A percentile compares a stretch with the other conserved stretches of the same genome.
Conservation (phyloP, 2,113 vertebrate genomes). For the Tilapia sparmanii region DNA sequence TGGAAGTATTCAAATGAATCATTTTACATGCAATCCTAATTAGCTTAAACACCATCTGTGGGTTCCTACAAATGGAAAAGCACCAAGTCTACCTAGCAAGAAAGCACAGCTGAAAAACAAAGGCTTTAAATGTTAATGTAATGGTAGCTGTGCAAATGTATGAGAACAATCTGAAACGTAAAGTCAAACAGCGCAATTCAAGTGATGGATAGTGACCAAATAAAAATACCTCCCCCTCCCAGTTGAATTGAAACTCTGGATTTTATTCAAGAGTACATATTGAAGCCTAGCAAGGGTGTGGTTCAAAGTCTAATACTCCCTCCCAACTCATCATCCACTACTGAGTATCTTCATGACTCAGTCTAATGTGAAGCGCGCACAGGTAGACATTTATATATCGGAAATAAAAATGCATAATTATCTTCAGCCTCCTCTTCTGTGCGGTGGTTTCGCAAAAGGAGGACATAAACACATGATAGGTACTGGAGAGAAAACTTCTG, state of each 20-base stretch:
- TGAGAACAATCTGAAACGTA: slow-evolving; percentile 2
- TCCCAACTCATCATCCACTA: not conserved
- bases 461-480: slow-evolving; percentile 20
- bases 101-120: not conserved
- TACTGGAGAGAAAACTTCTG: slow-evolving; percentile 23
- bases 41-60: not conserved
- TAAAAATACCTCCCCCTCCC: slow-evolving; percentile 47
- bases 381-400: slow-evolving; percentile 19
- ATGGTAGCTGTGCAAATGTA: not conserved
- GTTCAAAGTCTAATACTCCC: slow-evolving; percentile 15
- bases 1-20: not conserved
- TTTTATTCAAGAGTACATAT: slow-evolving; percentile 66
- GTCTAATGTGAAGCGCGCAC: slow-evolving; percentile 6
- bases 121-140: not conserved
- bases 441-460: slow-evolving; percentile 15
- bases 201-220: slow-evolving; percentile 41
- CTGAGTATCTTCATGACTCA: slow-evolving; percentile 11
- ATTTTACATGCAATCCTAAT: not conserved
- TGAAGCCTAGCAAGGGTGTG: slow-evolving; percentile 24
- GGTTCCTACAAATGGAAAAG: not conserved
- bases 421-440: slow-evolving; percentile 44
- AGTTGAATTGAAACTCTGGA: slow-evolving; percentile 61
- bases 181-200: slow-evolving; percentile 25
- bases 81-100: not conserved
- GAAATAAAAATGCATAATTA: slow-evolving; percentile 18